phyloP scores from a whole-genome alignment of 2,888 invertebrate genomes.

The Pasiphila rectangulata region DNA sequence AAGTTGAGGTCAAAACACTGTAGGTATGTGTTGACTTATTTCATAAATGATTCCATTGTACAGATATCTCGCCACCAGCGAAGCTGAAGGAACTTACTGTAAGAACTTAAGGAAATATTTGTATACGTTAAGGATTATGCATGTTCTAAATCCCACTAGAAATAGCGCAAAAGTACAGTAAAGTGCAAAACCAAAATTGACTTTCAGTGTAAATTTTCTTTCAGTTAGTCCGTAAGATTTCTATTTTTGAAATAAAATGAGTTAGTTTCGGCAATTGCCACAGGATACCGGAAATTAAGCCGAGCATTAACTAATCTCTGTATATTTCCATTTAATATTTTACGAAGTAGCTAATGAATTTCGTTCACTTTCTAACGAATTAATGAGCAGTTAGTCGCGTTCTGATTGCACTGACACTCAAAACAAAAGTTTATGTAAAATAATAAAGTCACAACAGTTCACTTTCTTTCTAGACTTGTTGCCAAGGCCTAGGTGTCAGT shows the following conservation, averaged over 20 bases:
- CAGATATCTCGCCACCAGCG: too few species aligned
- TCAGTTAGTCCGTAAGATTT: too few species aligned
- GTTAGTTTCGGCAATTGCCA: too few species aligned
- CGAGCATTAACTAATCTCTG: not conserved
- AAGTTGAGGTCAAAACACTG: too few species aligned
- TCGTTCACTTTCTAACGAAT: constrained; percentile 55
- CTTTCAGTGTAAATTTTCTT: not conserved
- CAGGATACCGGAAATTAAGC: not conserved
- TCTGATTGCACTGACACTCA: constrained; percentile 50
- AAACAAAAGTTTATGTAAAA: constrained; percentile 48
- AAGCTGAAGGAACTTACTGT: too few species aligned
- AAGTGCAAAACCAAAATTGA: not conserved
- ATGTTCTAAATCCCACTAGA: too few species aligned
- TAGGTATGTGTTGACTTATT: too few species aligned
- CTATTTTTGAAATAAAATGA: too few species aligned
- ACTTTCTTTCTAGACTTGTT: constrained; percentile 24
- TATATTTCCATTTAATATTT: constrained; percentile 31
- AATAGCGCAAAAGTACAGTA: too few species aligned
- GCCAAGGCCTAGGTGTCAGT: constrained; percentile 8
- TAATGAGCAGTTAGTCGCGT: constrained; percentile 58
- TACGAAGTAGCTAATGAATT: constrained; percentile 38
- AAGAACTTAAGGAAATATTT: too few species aligned
- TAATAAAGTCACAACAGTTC: constrained; percentile 15
- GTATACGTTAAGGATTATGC: too few species aligned
- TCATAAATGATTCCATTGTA: too few species aligned